Evolutionary conservation across 2,888 invertebrate genomes (phyloP).

Genomic region (Cephonodes hylas): DNA sequence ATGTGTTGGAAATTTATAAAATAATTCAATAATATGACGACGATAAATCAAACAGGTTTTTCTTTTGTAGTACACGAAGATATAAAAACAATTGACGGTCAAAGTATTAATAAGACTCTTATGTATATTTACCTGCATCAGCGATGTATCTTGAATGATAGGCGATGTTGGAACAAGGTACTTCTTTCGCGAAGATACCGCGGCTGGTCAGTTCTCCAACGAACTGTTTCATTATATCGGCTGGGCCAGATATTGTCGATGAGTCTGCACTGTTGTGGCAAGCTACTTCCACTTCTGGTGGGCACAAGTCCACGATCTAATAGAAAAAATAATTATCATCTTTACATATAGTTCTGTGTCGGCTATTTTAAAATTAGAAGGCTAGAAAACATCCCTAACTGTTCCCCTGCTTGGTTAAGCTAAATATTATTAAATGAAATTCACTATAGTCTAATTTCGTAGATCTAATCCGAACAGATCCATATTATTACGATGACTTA

Average conservation of each 20-base stretch:
- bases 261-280: slow-evolving; percentile 90
- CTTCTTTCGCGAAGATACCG: slow-evolving; percentile 58
- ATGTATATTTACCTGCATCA: slow-evolving; percentile 71
- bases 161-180: slow-evolving; percentile 89
- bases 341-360: too few relatives aligned
- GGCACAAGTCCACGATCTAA: slow-evolving; percentile 50
- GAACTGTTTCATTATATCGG: slow-evolving; percentile 81
- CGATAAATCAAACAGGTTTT: too few relatives aligned
- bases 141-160: slow-evolving; percentile 92
- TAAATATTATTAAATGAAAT: too few relatives aligned
- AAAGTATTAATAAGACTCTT: neutral
- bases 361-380: too few relatives aligned
- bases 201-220: slow-evolving; percentile 63
- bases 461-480: too few relatives aligned
- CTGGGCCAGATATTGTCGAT: slow-evolving; percentile 89
- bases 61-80: too few relatives aligned
- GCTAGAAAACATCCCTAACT: too few relatives aligned
- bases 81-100: neutral
- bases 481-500: too few relatives aligned
- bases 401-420: neutral
- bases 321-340: neutral
- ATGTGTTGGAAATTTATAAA: neutral
- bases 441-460: too few relatives aligned
- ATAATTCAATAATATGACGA: too few relatives aligned
- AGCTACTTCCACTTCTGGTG: slow-evolving; percentile 86